These are phyloP conservation scores for Tiliqua scincoides DNA, from an alignment of 2,113 vertebrate species.

Conservation along the genomic window DNA sequence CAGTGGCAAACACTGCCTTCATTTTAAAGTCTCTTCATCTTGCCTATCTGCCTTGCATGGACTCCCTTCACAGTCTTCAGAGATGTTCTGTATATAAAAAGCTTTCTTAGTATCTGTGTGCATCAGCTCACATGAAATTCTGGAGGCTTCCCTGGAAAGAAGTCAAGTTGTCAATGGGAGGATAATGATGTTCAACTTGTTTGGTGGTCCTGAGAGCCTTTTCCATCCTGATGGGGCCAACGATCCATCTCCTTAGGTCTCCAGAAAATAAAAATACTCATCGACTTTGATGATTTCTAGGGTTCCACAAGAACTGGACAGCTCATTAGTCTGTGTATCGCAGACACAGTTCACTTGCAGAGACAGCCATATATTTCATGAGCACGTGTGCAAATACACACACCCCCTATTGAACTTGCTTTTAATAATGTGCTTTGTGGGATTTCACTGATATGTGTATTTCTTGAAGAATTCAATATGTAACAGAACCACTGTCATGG, in stretches of 20 bases:
- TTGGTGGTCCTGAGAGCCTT: constrained; percentile 17
- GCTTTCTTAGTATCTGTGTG: constrained; percentile 45
- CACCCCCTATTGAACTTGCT: neutral
- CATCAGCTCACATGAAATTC: constrained; percentile 49
- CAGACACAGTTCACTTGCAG: neutral
- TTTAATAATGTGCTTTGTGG: neutral
- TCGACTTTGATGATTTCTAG: neutral
- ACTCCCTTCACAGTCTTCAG: constrained; percentile 42
- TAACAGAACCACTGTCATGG: constrained; percentile 13
- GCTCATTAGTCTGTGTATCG: neutral
- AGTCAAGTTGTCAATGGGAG: constrained; percentile 18
- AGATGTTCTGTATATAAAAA: constrained; percentile 53
- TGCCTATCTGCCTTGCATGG: constrained; percentile 13
- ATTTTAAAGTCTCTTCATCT: neutral
- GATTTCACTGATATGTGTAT: constrained; percentile 8
- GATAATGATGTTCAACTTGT: constrained; percentile 49
- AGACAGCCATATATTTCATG: neutral
- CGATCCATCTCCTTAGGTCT: neutral
- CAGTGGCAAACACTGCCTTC: neutral
- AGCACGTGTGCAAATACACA: no score
- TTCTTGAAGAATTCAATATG: neutral
- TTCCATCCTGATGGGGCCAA: neutral
- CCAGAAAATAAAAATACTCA: neutral
- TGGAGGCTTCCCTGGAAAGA: constrained; percentile 11
- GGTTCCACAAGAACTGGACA: neutral